Evolutionary conservation across 2,888 invertebrate species (phyloP), one percentile per base, ranked within the genome.

Genomic region (Apotomis betuletana): DNA sequence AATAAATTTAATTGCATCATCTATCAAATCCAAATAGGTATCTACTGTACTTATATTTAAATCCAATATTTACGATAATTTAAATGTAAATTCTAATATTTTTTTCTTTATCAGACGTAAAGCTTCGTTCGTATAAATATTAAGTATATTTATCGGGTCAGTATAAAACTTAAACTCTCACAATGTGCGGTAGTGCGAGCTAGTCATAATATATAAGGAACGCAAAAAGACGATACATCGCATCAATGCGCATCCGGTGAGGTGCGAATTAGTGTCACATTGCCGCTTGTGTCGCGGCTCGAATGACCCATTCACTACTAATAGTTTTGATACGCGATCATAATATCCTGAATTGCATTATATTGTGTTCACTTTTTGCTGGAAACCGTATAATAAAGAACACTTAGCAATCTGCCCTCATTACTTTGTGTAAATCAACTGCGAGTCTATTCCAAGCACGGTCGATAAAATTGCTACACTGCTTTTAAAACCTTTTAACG

Each of bases 331-430:
- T 72, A 72, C 71, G 62, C 67, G 71, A 72, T 72, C 71, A 72
- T 72, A 72, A 72, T 72, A 72, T 72, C 71, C 71, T 72, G 71
- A 72, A 72, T 72, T 55, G 67, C 71, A 72, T 72, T 72, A 72
- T 72, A 72, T 72, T 72, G 67, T 72, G 71, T 72, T 71, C 67
- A 57, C 71, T 72, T 72, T 72, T 72, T 72, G 62, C 71, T 67
- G 71, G 71, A 67, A 72, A 72, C 67, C 58, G 49, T 57, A 67
- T 52, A 51, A 65, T 65, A 57, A 60, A 60, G 60, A 60, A 41
- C 44, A 44, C 41, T 65, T 44, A 44, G 49, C 51, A 68, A 68
- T 60, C 68, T 38, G 41, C 44, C 15, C 41, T 54, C n/a, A 67
- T 67, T 58, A 65, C 65, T 65, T 55, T 55, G 36, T 41, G 64